phyloP scores from a whole-genome alignment of 2,797 vertebrate species.

The Cygnus olor region DNA sequence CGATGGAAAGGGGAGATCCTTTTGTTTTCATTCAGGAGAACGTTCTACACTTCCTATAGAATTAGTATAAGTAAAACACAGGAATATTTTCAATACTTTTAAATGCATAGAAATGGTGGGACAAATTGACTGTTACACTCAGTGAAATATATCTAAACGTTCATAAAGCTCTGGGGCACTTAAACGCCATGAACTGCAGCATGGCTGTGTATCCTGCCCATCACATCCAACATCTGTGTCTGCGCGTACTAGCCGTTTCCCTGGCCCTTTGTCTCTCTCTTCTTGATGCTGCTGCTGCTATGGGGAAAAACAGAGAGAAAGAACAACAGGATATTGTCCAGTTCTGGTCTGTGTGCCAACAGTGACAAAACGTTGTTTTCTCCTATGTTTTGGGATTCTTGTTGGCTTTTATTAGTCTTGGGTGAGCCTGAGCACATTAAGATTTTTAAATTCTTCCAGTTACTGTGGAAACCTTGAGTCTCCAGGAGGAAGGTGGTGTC shows the following conservation, averaged over 20 bases:
- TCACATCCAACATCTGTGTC: background rate
- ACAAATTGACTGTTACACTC: background rate
- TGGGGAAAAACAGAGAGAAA: constrained; percentile 60
- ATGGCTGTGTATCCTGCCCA: background rate
- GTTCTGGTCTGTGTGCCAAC: constrained; percentile 9
- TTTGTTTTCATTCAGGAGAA: background rate
- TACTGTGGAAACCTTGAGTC: constrained; percentile 5
- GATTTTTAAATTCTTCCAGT: background rate
- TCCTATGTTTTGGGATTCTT: background rate
- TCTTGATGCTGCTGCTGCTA: constrained; percentile 31
- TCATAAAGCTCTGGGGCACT: background rate
- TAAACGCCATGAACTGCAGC: background rate
- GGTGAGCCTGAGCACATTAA: background rate
- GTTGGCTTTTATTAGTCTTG: background rate
- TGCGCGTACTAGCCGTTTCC: constrained; percentile 47
- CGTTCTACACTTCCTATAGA: background rate
- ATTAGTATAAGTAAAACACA: background rate
- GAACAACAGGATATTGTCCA: constrained; percentile 73
- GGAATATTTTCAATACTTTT: background rate
- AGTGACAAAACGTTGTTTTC: constrained; percentile 68
- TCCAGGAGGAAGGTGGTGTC: background rate
- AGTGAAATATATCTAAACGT: background rate
- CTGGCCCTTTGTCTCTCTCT: constrained; percentile 62
- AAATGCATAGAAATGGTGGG: background rate
- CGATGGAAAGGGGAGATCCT: background rate